Evolutionary conservation across 1,140 invertebrate species (phyloP), one percentile per base, ranked within the genome.

Genomic region (Orius insidiosus): DNA sequence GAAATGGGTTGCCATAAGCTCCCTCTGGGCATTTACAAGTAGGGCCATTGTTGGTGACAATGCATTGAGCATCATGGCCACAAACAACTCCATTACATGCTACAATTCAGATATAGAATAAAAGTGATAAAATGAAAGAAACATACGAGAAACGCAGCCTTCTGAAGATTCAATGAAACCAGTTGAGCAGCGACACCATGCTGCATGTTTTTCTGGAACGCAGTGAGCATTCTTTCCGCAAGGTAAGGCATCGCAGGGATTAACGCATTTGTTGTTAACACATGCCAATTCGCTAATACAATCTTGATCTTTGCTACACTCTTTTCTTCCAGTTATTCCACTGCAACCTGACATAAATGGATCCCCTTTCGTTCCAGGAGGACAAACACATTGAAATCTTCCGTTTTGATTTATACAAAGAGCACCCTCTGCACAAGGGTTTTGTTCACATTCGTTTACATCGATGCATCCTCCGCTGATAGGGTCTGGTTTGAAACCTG

Each of bases 21-120:
- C 86, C 85, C 59, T 84, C 78, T 3, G 77, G 69, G 57, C 87
- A 93, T 58, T 82, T 81, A 58, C 87, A 93, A 2, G 85, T 87
- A 10, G 85, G 82, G 15, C 85, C 87, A 31, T 74, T 69, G 45
- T 76, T 74, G 16, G 84, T 83, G n/a, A 85, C 78, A 45, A 88
- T 84, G 59, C 87, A 93, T 43, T 84, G 76, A 1, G 85, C 85
- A 54, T 80, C 82, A n/a, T 66, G 57, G 2, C 78, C 85, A 59
- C 87, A 93, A 31, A 77, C 70, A 50, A 83, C 75, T 34, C 75
- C 75, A 47, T 85, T 75, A 56, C 87, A 93, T 53, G 78, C 78
- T 80, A 55, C 2, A 63, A 55, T n/a, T n/a, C n/a, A n/a, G n/a
- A n/a, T n/a, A 19, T 53, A 54, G 54, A 56, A 47, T 32, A 42